Evolutionary conservation across 2,113 vertebrate genomes (phyloP), one percentile per base, ranked within the genome.

Genomic region (Peromyscus leucopus): DNA sequence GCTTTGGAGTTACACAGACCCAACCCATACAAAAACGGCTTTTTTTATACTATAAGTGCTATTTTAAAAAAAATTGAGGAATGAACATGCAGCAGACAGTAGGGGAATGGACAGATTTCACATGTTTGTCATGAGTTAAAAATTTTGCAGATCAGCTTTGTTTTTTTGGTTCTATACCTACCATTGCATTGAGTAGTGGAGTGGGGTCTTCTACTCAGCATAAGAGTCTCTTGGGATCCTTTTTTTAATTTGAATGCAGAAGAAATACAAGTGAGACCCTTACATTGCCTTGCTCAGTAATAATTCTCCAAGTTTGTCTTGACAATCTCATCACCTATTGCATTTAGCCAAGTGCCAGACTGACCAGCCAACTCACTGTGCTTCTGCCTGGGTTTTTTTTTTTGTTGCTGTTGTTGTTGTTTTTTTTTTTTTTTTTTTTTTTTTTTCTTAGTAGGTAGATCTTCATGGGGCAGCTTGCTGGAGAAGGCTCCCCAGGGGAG

Each of bases 21-120:
- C 0, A 71, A 33, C 39, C 16, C 42, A n/a, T 7, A 65, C 3
- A 93, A 65, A 93, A 82, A 71, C 3, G 46, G 46, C 48, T 65
- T 63, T 79, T 79, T 69, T 80, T 55, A 24, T 24, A 93, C 61
- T 26, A 78, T 67, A 26, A 39, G 31, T 33, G 63, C 42, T 51
- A 90, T 90, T 69, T 51, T 42, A 42, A 89, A 94, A 96, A 80
- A 92, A 78, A 39, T 93, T 94, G 90, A 90, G 46, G 46, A 74
- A 59, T 48, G 39, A 61, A 82, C 46, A 83, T 61, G 42, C 46
- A 87, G 42, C 36, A 72, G 42, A 92, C 19, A 94, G 75, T 65
- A 65, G 7, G 21, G 55, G 48, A 87, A 55, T 6, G 24, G 61
- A 9, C 6, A 3, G 26, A 76, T 75, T 80, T 39, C 19, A 67